These are phyloP conservation scores for Ommatoiulus sabulosus DNA, from an alignment of 2,888 invertebrate species.

Conservation along the genomic window DNA sequence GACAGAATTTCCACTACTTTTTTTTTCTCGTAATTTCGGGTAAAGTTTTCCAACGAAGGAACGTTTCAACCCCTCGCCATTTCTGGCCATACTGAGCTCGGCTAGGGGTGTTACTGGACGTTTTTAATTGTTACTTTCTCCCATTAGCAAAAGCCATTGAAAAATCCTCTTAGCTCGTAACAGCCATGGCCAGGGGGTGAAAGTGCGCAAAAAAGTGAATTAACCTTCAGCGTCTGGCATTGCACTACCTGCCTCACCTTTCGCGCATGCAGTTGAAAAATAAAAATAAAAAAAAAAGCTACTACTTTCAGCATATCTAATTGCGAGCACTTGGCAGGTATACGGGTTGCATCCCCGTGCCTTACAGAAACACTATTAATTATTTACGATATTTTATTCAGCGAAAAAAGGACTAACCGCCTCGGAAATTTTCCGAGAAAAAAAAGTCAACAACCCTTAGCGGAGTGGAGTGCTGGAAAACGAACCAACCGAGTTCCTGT, in stretches of 20 bases:
- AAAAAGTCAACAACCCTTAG: conserved; percentile 21
- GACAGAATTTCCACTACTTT: no score
- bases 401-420: background rate
- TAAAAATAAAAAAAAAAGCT: background rate
- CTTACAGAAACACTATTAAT: conserved; percentile 47
- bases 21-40: background rate
- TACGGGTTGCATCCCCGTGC: conserved; percentile 38
- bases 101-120: conserved; percentile 10
- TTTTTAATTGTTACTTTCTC: conserved; percentile 24
- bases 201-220: conserved; percentile 31
- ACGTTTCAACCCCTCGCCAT: background rate
- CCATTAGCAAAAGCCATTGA: conserved; percentile 46
- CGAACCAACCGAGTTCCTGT: background rate
- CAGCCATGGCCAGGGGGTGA: conserved; percentile 36
- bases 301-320: conserved; percentile 28
- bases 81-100: background rate
- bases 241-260: conserved; percentile 47
- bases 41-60: background rate
- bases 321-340: conserved; percentile 29
- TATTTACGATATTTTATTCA: conserved; percentile 36
- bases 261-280: background rate
- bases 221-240: conserved; percentile 37
- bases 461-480: background rate
- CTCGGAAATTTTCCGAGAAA: conserved; percentile 21
- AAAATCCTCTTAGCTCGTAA: conserved; percentile 30